Conservation (phyloP, 2,113 vertebrate genomes). For the Brachypteracias leptosomus region DNA sequence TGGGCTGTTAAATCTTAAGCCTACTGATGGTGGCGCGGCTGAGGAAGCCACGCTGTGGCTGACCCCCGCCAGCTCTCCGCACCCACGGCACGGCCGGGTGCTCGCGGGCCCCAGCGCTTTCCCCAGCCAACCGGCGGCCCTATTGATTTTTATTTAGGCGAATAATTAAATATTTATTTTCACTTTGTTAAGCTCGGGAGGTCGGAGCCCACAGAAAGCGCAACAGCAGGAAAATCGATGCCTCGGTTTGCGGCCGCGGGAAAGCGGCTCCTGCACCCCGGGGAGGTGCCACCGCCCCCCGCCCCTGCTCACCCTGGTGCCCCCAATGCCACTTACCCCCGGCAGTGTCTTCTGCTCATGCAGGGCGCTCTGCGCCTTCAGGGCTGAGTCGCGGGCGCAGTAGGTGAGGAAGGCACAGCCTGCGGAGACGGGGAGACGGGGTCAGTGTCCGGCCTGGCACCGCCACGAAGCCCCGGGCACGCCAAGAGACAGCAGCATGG, state of each 20-base stretch:
- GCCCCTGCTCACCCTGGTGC: accelerated
- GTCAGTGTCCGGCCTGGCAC: background rate
- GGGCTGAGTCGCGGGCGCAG: constrained; percentile 48
- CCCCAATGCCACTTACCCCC: background rate
- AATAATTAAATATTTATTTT: constrained; percentile 86
- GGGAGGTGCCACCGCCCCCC: background rate
- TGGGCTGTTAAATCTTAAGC: background rate
- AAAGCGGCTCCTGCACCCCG: background rate
- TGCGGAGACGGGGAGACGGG: background rate
- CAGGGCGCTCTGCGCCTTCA: constrained; percentile 58
- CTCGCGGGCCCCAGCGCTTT: constrained; percentile 29
- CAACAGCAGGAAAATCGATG: constrained; percentile 61
- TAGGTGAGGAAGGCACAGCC: constrained; percentile 68
- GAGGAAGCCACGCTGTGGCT: background rate
- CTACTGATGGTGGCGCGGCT: accelerated
- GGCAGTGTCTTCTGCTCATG: constrained; percentile 60
- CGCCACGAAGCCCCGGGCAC: accelerated
- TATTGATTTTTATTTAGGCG: constrained; percentile 81
- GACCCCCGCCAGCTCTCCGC: background rate
- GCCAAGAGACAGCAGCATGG: accelerated
- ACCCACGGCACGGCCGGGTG: background rate
- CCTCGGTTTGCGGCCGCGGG: constrained; percentile 21
- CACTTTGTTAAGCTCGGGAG: constrained; percentile 80
- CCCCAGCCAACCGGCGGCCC: constrained; percentile 64
- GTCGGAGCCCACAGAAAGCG: constrained; percentile 68